A percentile compares a stretch with the other conserved stretches of the same genome.
Evolutionary conservation across 2,113 vertebrate species (phyloP).

Genomic region (Esox niger): DNA sequence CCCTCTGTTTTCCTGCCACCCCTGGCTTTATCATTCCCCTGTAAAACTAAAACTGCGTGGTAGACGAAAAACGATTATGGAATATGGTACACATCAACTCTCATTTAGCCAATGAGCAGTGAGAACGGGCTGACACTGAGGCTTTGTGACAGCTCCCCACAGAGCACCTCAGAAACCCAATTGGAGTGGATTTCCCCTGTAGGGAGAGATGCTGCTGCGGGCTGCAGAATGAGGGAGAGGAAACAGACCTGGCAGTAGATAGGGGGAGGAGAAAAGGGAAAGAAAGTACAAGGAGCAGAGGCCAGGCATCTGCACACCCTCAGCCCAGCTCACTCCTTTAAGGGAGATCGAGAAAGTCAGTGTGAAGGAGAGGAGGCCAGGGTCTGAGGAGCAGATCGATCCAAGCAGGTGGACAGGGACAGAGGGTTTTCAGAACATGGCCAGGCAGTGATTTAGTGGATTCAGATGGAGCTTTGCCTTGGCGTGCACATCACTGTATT

Average conservation of each 20-base stretch:
- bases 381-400: not conserved
- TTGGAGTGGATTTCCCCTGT: conserved; percentile 1
- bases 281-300: not conserved
- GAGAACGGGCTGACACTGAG: not conserved
- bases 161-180: not conserved
- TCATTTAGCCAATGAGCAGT: not conserved
- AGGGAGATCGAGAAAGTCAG: not conserved
- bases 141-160: not conserved
- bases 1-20: not conserved
- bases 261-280: not conserved
- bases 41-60: not conserved
- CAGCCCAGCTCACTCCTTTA: too few species aligned
- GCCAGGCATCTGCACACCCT: too few species aligned
- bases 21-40: not conserved
- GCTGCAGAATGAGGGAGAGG: not conserved
- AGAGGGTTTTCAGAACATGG: not conserved
- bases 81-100: conserved; percentile 1
- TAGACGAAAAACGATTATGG: not conserved
- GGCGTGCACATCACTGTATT: not conserved
- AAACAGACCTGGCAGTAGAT: not conserved
- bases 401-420: conserved; percentile 2
- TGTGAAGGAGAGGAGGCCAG: conserved; percentile 16
- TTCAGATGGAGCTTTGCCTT: not conserved
- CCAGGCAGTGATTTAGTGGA: conserved; percentile 5
- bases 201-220: not conserved